Conservation (phyloP, 2,888 invertebrate species). For the Antitype chi region DNA sequence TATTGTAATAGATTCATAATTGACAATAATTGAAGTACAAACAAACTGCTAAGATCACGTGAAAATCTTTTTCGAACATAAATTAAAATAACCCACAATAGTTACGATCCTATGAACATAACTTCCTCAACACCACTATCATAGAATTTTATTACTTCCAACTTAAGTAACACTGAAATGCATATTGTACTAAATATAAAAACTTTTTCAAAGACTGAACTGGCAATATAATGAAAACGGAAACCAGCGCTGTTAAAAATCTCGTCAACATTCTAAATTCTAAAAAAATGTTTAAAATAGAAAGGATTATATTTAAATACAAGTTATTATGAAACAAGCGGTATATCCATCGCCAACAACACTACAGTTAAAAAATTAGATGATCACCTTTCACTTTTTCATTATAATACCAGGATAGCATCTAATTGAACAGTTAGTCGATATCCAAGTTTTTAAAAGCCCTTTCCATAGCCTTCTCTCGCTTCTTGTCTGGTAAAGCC, state of each 20-base stretch:
- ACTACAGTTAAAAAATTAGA: constrained; percentile 36
- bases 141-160: constrained; percentile 15
- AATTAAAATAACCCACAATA: constrained; percentile 2
- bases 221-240: constrained; percentile 38
- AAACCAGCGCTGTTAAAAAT: constrained; percentile 17
- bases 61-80: constrained; percentile 16
- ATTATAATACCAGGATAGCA: constrained; percentile 46
- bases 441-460: constrained; percentile 93
- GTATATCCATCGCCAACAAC: constrained; percentile 23
- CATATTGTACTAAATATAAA: constrained; percentile 45
- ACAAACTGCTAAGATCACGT: constrained; percentile 13
- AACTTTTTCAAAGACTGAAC: background rate
- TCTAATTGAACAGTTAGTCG: constrained; percentile 84
- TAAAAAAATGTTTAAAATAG: constrained; percentile 14
- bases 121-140: constrained; percentile 7
- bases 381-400: constrained; percentile 36
- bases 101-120: background rate
- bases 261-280: background rate
- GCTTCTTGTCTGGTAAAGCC: constrained; percentile 84
- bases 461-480: constrained; percentile 91
- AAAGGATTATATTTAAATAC: constrained; percentile 31
- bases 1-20: constrained; percentile 54
- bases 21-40: constrained; percentile 50
- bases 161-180: constrained; percentile 45
- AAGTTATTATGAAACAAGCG: constrained; percentile 16